Base-by-base conservation (phyloP, 2,113 vertebrate genomes). In the Tympanuchus pallidicinctus region DNA sequence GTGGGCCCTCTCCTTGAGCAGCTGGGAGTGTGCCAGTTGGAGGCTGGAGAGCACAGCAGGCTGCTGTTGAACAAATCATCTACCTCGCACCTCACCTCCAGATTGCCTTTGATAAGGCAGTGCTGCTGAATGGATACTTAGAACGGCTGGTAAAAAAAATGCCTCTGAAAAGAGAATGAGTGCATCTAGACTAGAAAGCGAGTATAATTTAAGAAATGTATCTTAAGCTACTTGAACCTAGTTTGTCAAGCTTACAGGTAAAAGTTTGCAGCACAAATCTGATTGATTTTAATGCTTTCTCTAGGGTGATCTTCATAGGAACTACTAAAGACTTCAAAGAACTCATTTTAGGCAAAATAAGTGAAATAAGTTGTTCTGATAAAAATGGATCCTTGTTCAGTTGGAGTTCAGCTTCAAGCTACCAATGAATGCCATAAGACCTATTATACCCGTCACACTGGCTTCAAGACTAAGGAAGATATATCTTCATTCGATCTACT, bases 371-470 rank as follows among this genome's bases (percentile, higher is more conserved):
- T 93, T 83, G 42, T 82, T 88, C 36, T 54, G 86, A 28, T 85
- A 88, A 86, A 86, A 91, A 98, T 98, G 97, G 97, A 98, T 96
- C 97, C 97, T n/a, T 98, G 98, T 86, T 97, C 97, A 43, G 97
- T 98, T 75, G 98, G 98, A 94, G 91, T 97, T 88, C 98, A 98
- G 83, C 98, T 98, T 75, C 98, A 97, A 77, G 94, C 96, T 64
- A 93, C 97, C 82, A 95, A 93, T 43, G 98, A 98, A 34, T 98
- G 98, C 90, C 97, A 98, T 84, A 98, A 97, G 88, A 98, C 96
- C 64, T 97, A 93, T 76, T 98, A 98, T 28, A 98, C 97, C 14
- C 98, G 96, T 70, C 96, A 98, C 74, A 97, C 95, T 38, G 98
- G 98, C 92, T 97, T 98, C 92, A 98, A 97, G 94, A 96, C 93